Evolutionary conservation across 2,888 invertebrate species (phyloP).

Genomic region (Mallateleia sp.): DNA sequence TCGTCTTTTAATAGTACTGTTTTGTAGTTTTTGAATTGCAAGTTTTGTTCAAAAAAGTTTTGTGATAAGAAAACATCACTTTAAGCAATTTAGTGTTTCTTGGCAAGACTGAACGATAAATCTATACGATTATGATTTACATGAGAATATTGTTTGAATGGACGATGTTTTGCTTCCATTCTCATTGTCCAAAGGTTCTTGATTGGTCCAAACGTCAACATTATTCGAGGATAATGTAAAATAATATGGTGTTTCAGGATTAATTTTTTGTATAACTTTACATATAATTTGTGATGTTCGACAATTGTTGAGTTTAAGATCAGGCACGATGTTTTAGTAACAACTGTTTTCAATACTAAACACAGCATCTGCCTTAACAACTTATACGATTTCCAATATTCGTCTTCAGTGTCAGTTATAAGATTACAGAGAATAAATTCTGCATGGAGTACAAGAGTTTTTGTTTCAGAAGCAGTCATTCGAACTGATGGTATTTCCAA

Average conservation of each 20-base stretch:
- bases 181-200: constrained; percentile 6
- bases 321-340: background rate
- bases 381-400: constrained; percentile 44
- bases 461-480: constrained; percentile 64
- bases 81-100: constrained; percentile 57
- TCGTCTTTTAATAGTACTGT: too few relatives aligned
- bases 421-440: constrained; percentile 46
- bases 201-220: too few relatives aligned
- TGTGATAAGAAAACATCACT: constrained; percentile 25
- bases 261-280: too few relatives aligned
- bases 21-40: too few relatives aligned
- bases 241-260: too few relatives aligned
- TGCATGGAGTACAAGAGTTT: constrained; percentile 39
- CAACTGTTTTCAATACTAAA: background rate
- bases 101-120: constrained; percentile 49
- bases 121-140: constrained; percentile 52
- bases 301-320: too few relatives aligned
- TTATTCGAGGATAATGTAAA: too few relatives aligned
- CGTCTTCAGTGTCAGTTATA: constrained; percentile 32
- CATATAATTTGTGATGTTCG: too few relatives aligned
- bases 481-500: constrained; percentile 21
- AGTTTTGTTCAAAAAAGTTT: too few relatives aligned
- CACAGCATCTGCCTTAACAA: background rate
- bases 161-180: background rate
- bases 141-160: constrained; percentile 18